A percentile compares a stretch with the other conserved stretches of the same genome.
phyloP scores from a whole-genome alignment of 2,113 vertebrate species.

The Pterocles orientalis region DNA sequence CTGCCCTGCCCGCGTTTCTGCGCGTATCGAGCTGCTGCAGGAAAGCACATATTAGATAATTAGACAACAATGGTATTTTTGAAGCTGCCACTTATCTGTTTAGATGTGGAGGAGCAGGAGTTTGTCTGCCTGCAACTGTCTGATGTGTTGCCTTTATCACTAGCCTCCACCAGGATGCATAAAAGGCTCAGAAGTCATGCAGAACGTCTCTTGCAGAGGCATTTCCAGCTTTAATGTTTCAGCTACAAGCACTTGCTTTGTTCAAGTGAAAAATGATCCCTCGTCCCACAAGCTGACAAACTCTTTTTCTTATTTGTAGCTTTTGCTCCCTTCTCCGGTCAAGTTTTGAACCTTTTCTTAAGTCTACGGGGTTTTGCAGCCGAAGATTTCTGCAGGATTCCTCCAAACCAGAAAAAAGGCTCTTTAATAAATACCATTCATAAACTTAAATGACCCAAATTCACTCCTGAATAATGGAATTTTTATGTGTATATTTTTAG shows the following conservation, averaged over 20 bases:
- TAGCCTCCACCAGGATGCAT: neutral
- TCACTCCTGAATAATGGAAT: slow-evolving; percentile 31
- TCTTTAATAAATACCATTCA: slow-evolving; percentile 15
- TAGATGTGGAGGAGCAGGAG: neutral
- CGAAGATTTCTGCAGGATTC: neutral
- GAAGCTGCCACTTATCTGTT: neutral
- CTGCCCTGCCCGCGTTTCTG: neutral
- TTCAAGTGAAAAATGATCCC: slow-evolving; percentile 15
- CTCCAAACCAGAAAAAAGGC: neutral
- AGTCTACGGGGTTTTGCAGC: neutral
- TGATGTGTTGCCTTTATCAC: neutral
- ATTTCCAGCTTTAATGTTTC: neutral
- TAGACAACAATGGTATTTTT: fast-evolving
- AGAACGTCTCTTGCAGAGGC: neutral
- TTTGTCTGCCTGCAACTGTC: neutral
- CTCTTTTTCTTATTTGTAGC: neutral
- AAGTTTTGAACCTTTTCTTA: neutral
- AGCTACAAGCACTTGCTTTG: neutral
- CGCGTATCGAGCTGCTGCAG: neutral
- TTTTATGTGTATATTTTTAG: slow-evolving; percentile 15
- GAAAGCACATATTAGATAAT: neutral
- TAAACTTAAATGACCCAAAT: neutral
- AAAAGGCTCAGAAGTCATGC: neutral
- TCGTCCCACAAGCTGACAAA: neutral
- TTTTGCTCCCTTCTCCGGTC: neutral